These are phyloP conservation scores for Scartelaos histophorus DNA, from an alignment of 2,113 vertebrate genomes.

Conservation along the genomic window DNA sequence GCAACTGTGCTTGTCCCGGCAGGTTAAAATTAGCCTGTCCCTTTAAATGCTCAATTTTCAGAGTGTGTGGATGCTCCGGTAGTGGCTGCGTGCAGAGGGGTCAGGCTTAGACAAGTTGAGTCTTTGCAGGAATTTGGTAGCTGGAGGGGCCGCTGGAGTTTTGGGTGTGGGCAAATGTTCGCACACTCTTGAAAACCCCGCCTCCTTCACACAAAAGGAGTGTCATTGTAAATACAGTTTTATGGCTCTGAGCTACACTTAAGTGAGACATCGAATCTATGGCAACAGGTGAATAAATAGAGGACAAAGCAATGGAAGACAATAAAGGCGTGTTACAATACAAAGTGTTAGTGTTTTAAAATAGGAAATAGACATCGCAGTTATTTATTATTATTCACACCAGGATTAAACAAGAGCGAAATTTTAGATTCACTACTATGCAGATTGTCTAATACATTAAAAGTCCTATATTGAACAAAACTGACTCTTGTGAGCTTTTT, in stretches of 20 bases:
- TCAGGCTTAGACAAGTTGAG: constrained; percentile 65
- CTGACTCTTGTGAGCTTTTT: too few species aligned
- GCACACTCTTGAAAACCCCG: constrained; percentile 16
- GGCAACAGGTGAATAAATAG: constrained; percentile 35
- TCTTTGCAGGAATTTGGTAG: constrained; percentile 61
- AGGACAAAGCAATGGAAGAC: not conserved
- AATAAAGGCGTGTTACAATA: not conserved
- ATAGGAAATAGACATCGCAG: too few species aligned
- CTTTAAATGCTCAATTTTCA: constrained; percentile 42
- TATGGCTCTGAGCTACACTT: constrained; percentile 21
- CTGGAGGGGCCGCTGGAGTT: constrained; percentile 43
- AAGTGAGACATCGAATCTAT: constrained; percentile 1
- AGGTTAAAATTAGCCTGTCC: constrained; percentile 50
- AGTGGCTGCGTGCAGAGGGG: not conserved
- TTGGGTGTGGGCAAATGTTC: constrained; percentile 39
- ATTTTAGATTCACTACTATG: too few species aligned
- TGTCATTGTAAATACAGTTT: constrained; percentile 27
- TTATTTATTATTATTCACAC: too few species aligned
- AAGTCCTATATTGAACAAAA: too few species aligned
- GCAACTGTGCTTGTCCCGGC: constrained; percentile 57
- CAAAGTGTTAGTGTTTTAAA: too few species aligned
- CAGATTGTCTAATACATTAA: too few species aligned
- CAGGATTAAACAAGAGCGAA: too few species aligned
- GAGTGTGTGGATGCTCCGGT: constrained; percentile 14
- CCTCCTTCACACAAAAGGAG: constrained; percentile 32